Evolutionary conservation across 2,113 vertebrate species (phyloP).

Genomic region (Eidolon helvum): DNA sequence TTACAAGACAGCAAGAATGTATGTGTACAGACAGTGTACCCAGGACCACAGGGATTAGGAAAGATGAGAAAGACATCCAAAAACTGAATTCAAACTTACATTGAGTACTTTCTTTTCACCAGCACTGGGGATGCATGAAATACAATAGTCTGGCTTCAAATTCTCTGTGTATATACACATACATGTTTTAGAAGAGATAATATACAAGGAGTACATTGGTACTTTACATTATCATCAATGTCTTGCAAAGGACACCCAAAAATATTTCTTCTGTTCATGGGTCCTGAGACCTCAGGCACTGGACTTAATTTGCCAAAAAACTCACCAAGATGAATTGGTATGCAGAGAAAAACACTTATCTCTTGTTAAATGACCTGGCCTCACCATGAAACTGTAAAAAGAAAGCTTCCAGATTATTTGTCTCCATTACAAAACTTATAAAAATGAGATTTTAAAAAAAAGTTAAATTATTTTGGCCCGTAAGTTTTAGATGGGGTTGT

Average conservation of each 20-base stretch:
- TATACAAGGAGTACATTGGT: neutral
- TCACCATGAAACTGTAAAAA: neutral
- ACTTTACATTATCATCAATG: neutral
- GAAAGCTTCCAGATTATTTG: conserved; percentile 43
- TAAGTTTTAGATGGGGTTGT: conserved; percentile 66
- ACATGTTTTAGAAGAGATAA: neutral
- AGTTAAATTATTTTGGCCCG: conserved; percentile 60
- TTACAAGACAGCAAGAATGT: neutral
- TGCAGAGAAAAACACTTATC: neutral
- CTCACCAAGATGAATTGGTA: neutral
- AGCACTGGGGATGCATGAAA: neutral
- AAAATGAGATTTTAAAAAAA: conserved; percentile 28
- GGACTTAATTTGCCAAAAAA: neutral
- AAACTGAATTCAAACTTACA: neutral
- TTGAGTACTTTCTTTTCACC: neutral
- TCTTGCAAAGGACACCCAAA: neutral
- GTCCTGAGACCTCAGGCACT: neutral
- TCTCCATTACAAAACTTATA: conserved; percentile 47
- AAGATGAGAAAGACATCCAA: neutral
- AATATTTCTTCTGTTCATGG: neutral
- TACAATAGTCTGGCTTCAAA: neutral
- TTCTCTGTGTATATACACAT: neutral
- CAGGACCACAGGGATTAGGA: neutral
- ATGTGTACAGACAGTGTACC: neutral
- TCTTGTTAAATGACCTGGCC: neutral